Evolutionary conservation across 2,888 invertebrate genomes (phyloP), one percentile per base, ranked within the genome.

Genomic region (Rambutsinella grinnellia): DNA sequence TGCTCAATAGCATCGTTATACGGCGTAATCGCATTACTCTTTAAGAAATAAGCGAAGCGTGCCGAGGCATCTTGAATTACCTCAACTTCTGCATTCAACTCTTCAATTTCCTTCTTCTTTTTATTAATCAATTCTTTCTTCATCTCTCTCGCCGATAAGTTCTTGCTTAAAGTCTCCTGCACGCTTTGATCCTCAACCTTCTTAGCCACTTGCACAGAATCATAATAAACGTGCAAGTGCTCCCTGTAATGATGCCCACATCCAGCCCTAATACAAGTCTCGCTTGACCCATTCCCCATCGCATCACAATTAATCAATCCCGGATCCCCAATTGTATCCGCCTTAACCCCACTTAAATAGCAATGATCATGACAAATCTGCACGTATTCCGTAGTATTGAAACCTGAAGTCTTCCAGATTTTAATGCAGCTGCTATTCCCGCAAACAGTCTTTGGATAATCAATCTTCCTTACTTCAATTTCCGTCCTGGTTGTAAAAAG

Each of bases 1-100:
- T 60, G 36, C n/a, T 70, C 28, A 27, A 77, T 65, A 1, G 62
- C 65, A 27, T 80, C 79, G 51, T 80, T 80, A 56, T 77, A 77
- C 0, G 71, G 77, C 0, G 74, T 77, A 13, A 79, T 81, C 0
- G 81, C 70, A 61, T 79, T 81, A 0, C 13, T 27, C 24, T 77
- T 74, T 0, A 81, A 36, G 47, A 77, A 81, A 15, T 24, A 44
- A 1, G 71, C 81, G 21, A 81, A 79, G 26, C 51, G 36, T 0
- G 47, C 68, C 17, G 24, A 53, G 0, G 63, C 63, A 3, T 61
- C 26, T 10, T 56, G 36, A 53, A 81, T 76, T 23, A n/a, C 13
- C n/a, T 67, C 36, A 8, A 61, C 44, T 21, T 80, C 80, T 0
- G 21, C 13, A 1, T 76, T 60, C 8, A 62, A 58, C 17, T 76